Base-by-base conservation (phyloP, 1,140 invertebrate genomes). In the Maniola jurtina region DNA sequence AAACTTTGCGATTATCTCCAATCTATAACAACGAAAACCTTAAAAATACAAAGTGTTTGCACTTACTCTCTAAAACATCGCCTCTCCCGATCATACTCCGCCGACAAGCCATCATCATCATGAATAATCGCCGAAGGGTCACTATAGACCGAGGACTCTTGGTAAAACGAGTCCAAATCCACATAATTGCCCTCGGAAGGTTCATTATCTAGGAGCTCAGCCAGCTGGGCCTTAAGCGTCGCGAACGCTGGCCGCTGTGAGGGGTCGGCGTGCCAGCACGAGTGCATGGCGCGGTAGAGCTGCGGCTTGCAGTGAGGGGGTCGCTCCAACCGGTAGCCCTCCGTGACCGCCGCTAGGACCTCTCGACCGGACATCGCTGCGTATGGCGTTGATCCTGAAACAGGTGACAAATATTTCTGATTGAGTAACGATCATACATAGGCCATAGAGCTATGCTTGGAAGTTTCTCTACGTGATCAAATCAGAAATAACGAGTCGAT, bases 361-460 rank as follows among this genome's bases (percentile, higher is more conserved):
- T 96, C 95, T 1, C 95, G 91, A 0, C 95, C 95, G 15, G 94
- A 94, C 93, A 96, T 94, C 48, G 95, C 94, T 16, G 95, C 94
- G 83, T 96, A 97, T 1, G 96, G 96, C 74, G 95, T 96, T 16
- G 95, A 96, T 64, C 95, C 95, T 96, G 69, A 10, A 75, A 68
- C 35, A 7, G 33, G 34, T 2, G 33, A n/a, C 5, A 5, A 13
- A 13, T 45, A 13, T 45, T 45, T 6, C 38, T 9, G 38, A 9
- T 38, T 9, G 7, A 11, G 6, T 9, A 38, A 2, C 25, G 25
- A 25, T 4, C 25, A 25, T 25, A 25, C 25, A 25, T 25, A 25
- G 1, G 4, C 25, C 25, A 25, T 4, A 25, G 25, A 25, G 25
- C 25, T 25, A 25, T 25, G 25, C 25, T 25, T 25, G 4, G 25